phyloP scores from a whole-genome alignment of 23 tunicate genomes.

The Trididemnum nubilum region DNA sequence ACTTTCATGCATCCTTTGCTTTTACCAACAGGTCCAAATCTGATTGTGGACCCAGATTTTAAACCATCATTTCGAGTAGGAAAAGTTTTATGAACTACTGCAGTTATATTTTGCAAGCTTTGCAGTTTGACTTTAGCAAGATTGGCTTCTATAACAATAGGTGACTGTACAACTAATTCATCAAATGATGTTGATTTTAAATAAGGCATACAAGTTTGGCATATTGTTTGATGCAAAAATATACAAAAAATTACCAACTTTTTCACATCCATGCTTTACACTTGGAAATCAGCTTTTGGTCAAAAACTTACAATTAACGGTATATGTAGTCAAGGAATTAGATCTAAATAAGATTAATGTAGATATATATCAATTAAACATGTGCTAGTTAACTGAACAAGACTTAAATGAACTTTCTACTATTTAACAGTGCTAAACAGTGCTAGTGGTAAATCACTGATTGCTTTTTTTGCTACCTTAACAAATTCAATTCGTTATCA shows the following conservation, averaged over 20 bases:
- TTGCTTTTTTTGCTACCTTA: too few relatives aligned
- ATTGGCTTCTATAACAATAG: constrained; percentile 7
- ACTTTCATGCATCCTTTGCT: neutral
- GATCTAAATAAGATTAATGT: too few relatives aligned
- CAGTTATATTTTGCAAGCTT: constrained; percentile 16
- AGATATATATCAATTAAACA: too few relatives aligned
- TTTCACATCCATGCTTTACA: too few relatives aligned
- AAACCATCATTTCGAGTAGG: constrained; percentile 22
- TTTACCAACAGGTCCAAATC: constrained; percentile 28
- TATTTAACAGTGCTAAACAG: too few relatives aligned
- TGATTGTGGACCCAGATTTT: neutral
- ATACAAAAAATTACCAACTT: neutral
- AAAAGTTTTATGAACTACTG: neutral
- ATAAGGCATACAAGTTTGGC: neutral
- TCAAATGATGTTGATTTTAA: neutral
- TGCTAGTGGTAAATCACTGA: too few relatives aligned
- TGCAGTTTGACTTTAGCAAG: neutral
- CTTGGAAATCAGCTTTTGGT: too few relatives aligned
- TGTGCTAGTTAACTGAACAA: too few relatives aligned
- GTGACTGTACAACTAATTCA: neutral
- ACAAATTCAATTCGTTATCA: too few relatives aligned
- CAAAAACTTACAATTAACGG: too few relatives aligned
- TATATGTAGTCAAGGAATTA: too few relatives aligned
- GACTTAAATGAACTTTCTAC: too few relatives aligned
- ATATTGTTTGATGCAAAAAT: neutral